Conservation (phyloP, 2,113 vertebrate species). For the Misgurnus anguillicaudatus region DNA sequence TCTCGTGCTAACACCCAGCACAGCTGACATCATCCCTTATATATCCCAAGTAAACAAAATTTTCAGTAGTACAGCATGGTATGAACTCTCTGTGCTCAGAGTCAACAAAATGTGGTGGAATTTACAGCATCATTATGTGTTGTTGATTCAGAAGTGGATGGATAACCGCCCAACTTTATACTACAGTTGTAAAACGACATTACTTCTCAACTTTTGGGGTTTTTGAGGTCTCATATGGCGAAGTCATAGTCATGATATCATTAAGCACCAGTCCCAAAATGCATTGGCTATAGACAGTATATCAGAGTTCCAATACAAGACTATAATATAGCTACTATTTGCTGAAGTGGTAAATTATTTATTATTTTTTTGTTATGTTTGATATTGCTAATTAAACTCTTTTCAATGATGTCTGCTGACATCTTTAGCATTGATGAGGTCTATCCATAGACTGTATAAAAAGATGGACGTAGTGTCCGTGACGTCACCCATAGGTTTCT, state of each 20-base stretch:
- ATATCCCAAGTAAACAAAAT: constrained; percentile 44
- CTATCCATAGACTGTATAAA: too few relatives aligned
- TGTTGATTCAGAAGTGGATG: constrained; percentile 53
- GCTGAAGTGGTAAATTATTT: background rate
- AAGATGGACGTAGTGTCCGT: too few relatives aligned
- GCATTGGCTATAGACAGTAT: too few relatives aligned
- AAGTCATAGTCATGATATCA: constrained; percentile 47
- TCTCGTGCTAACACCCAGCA: constrained; percentile 45
- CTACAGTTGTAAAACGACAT: constrained; percentile 48
- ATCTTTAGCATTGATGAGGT: too few relatives aligned
- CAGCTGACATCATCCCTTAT: constrained; percentile 49
- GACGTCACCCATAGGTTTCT: too few relatives aligned
- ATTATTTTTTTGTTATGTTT: background rate
- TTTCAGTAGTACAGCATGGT: background rate
- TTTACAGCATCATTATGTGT: constrained; percentile 48
- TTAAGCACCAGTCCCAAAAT: background rate
- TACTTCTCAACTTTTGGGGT: constrained; percentile 48
- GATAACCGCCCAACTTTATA: constrained; percentile 45
- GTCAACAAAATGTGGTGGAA: background rate
- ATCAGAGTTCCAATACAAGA: too few relatives aligned
- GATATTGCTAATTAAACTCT: background rate
- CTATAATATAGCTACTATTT: background rate
- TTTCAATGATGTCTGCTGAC: too few relatives aligned
- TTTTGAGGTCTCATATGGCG: constrained; percentile 14
- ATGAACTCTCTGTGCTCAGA: constrained; percentile 2